Evolutionary conservation across 2,888 invertebrate genomes (phyloP).

Genomic region (Plutella xylostella): DNA sequence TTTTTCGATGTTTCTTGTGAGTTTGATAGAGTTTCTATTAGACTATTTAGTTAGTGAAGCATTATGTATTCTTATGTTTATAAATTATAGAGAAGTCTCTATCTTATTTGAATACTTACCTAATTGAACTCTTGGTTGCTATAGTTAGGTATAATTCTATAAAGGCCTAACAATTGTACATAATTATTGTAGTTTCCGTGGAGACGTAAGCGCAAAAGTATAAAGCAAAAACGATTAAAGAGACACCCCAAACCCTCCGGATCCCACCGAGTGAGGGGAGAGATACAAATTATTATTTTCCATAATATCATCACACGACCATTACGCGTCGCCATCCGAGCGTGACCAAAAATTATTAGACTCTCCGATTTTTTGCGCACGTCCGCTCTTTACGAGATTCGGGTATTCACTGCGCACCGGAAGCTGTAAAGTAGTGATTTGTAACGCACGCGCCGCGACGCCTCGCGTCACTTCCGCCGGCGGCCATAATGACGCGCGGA

Average conservation of each 20-base stretch:
- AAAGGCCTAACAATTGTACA: too few species aligned
- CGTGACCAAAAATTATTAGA: constrained; percentile 59
- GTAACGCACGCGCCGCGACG: constrained; percentile 68
- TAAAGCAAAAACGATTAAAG: constrained; percentile 33
- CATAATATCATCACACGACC: constrained; percentile 61
- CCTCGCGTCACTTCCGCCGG: constrained; percentile 57
- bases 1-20: background rate
- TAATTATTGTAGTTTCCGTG: too few species aligned
- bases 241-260: constrained; percentile 20
- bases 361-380: constrained; percentile 34
- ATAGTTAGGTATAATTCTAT: too few species aligned
- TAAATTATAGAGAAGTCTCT: too few species aligned
- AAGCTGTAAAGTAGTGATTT: constrained; percentile 72
- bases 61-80: background rate
- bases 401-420: constrained; percentile 48
- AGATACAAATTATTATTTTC: constrained; percentile 63
- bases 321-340: constrained; percentile 47
- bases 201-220: too few species aligned
- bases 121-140: too few species aligned
- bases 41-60: too few species aligned
- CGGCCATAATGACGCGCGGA: constrained; percentile 50
- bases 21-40: too few species aligned
- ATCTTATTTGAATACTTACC: too few species aligned
- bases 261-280: constrained; percentile 30
- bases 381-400: constrained; percentile 37